Evolutionary conservation across 2,888 invertebrate genomes (phyloP).

Genomic region (Listrodromus nycthemerus): DNA sequence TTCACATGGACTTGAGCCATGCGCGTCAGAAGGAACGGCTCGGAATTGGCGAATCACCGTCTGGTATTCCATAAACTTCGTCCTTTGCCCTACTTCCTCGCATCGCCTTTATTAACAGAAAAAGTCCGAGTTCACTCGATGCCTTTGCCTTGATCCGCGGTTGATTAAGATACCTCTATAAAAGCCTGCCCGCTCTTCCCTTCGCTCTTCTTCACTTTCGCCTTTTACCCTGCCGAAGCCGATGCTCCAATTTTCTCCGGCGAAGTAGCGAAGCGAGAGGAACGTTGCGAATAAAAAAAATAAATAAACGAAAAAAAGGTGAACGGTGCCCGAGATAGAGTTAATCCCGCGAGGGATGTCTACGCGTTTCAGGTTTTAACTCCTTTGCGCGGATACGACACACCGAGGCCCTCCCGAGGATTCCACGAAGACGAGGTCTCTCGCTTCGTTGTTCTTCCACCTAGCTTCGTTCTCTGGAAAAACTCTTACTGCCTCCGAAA

Average conservation of each 20-base stretch:
- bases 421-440: conserved; percentile 5
- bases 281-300: conserved; percentile 15
- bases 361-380: conserved; percentile 39
- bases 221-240: conserved; percentile 35
- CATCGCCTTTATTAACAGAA: neutral
- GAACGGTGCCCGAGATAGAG: conserved; percentile 22
- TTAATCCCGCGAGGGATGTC: conserved; percentile 46
- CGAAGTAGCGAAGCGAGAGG: conserved; percentile 23
- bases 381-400: conserved; percentile 40
- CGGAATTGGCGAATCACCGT: conserved; percentile 25
- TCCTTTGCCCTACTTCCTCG: conserved; percentile 6
- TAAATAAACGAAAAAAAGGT: neutral
- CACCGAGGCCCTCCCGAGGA: conserved; percentile 12
- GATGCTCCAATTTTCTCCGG: neutral
- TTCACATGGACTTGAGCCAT: conserved; percentile 23
- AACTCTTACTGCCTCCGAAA: conserved; percentile 19
- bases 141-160: conserved; percentile 1
- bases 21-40: neutral
- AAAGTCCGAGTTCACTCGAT: conserved; percentile 26
- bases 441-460: conserved; percentile 58
- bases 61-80: conserved; percentile 22
- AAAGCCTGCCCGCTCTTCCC: conserved; percentile 19
- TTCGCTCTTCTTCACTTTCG: conserved; percentile 24
- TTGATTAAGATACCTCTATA: conserved; percentile 2
- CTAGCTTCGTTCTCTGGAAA: conserved; percentile 47